phyloP scores from a whole-genome alignment of 92 coral and sea anemone genomes.

The Phenganax stokvisi region DNA sequence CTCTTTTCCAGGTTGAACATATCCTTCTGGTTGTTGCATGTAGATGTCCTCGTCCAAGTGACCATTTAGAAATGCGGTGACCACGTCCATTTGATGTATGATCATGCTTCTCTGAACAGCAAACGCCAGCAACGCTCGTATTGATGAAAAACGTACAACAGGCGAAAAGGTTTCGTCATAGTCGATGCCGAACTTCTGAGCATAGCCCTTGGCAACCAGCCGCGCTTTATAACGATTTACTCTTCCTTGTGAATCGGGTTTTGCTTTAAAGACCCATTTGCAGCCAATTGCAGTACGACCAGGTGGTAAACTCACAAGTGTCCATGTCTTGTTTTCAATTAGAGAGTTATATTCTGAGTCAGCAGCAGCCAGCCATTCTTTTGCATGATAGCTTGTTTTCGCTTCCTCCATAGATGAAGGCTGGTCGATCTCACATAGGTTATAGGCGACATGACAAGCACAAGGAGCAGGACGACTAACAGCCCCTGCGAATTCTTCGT shows the following conservation, averaged over 20 bases:
- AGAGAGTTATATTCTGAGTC: too few species aligned
- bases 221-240: conserved; percentile 50
- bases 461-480: too few species aligned
- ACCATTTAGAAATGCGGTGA: conserved; percentile 15
- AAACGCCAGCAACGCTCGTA: conserved; percentile 46
- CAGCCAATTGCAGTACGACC: too few species aligned
- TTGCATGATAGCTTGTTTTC: too few species aligned
- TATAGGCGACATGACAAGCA: too few species aligned
- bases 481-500: too few species aligned
- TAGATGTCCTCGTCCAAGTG: not conserved
- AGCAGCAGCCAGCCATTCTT: too few species aligned
- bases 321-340: too few species aligned
- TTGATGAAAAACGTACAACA: conserved; percentile 48
- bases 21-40: not conserved
- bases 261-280: too few species aligned
- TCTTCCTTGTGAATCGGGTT: conserved; percentile 21
- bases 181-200: conserved; percentile 50
- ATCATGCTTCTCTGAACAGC: conserved; percentile 40
- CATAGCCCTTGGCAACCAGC: conserved; percentile 51
- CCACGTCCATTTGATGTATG: conserved; percentile 33
- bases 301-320: too few species aligned
- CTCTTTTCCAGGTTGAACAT: conserved; percentile 19
- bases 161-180: conserved; percentile 20
- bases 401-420: too few species aligned
- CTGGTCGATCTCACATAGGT: too few species aligned